A percentile compares a stretch with the other conserved stretches of the same genome.
Evolutionary conservation across 1,140 invertebrate genomes (phyloP).

Genomic region (Procambarus clarkii): DNA sequence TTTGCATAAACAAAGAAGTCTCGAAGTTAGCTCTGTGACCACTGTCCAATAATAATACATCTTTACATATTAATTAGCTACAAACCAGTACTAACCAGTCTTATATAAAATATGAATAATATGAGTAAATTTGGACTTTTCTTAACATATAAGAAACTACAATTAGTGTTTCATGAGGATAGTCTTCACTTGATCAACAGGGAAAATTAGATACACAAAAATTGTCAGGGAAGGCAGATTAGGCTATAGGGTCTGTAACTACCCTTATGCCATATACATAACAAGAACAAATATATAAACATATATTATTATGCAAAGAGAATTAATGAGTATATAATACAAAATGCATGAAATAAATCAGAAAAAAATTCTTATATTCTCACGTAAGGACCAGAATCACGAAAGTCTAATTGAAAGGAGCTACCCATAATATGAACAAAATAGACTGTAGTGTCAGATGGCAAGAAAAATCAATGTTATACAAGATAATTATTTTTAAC

Average conservation of each 20-base stretch:
- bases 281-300: background rate
- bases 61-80: slow-evolving; percentile 22
- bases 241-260: background rate
- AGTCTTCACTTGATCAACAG: background rate
- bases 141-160: background rate
- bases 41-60: slow-evolving; percentile 26
- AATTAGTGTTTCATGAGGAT: background rate
- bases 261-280: no score
- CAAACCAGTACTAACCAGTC: slow-evolving; percentile 10
- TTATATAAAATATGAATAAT: background rate
- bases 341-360: no score
- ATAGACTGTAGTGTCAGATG: no score
- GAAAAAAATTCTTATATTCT: no score
- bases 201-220: background rate
- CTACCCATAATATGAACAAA: background rate
- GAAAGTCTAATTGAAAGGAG: background rate
- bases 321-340: background rate
- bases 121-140: background rate
- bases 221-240: background rate
- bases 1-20: slow-evolving; percentile 38
- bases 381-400: background rate
- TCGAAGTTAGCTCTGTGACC: slow-evolving; percentile 33
- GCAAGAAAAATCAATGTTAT: no score
- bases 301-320: background rate
- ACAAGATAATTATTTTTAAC: no score